Conservation (phyloP, 2,797 vertebrate species). For the Leucoraja ocellata region DNA sequence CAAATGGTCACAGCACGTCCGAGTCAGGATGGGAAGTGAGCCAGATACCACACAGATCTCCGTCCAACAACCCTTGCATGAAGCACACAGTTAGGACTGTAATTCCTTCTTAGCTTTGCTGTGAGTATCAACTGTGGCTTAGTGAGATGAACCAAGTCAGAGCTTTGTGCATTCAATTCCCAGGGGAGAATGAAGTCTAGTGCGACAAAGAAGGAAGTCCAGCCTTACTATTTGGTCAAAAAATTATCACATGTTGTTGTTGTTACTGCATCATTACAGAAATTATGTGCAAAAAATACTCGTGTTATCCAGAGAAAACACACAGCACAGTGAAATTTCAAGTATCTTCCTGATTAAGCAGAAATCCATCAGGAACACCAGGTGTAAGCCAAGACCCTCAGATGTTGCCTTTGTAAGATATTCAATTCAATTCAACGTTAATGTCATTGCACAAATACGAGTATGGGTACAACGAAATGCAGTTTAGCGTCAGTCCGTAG, state of each 20-base stretch:
- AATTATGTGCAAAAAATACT: too few species aligned
- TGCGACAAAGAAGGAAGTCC: not conserved
- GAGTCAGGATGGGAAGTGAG: not conserved
- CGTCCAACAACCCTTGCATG: not conserved
- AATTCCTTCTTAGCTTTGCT: not conserved
- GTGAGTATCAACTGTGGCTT: not conserved
- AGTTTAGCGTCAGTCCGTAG: too few species aligned
- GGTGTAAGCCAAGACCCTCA: too few species aligned
- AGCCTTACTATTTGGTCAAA: too few species aligned
- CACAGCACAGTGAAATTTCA: not conserved
- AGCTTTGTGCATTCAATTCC: not conserved
- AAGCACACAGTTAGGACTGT: not conserved
- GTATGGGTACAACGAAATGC: too few species aligned
- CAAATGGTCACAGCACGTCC: not conserved
- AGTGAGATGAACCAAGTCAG: not conserved
- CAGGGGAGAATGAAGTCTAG: not conserved
- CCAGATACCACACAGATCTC: not conserved
- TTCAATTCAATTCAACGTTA: too few species aligned
- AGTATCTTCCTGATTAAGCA: not conserved
- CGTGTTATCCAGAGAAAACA: not conserved
- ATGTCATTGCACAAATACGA: too few species aligned
- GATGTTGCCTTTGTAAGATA: not conserved
- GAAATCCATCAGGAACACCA: too few species aligned
- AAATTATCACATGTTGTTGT: too few species aligned
- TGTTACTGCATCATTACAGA: too few species aligned